These are phyloP conservation scores for Toxotes jaculatrix DNA, from an alignment of 2,113 vertebrate species.

Conservation along the genomic window DNA sequence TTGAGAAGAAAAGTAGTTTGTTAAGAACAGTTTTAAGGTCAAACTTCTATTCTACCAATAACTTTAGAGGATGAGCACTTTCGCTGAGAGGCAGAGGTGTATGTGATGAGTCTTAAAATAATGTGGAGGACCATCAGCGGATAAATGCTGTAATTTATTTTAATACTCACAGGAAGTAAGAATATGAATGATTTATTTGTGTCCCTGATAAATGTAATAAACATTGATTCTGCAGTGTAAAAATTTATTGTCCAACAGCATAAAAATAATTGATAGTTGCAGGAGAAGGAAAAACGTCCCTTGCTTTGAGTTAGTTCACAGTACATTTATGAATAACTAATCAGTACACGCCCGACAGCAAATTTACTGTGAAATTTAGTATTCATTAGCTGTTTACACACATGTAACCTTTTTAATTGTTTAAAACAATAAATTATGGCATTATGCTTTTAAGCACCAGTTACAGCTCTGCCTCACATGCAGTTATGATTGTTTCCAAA, in stretches of 20 bases:
- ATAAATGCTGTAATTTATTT: slow-evolving; percentile 13
- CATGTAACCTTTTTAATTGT: neutral
- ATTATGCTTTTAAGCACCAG: neutral
- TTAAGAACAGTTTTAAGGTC: neutral
- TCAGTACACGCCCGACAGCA: neutral
- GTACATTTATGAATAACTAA: slow-evolving; percentile 6
- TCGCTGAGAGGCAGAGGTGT: neutral
- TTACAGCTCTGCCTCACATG: neutral
- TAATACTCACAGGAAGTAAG: slow-evolving; percentile 3
- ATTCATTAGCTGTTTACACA: neutral
- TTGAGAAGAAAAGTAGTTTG: neutral
- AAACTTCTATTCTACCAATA: neutral
- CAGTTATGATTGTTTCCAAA: neutral
- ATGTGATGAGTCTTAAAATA: slow-evolving; percentile 8
- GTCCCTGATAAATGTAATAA: slow-evolving; percentile 14
- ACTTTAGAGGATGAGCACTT: neutral
- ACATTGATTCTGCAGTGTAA: slow-evolving; percentile 15
- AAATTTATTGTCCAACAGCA: slow-evolving; percentile 3
- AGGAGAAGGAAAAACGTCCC: neutral
- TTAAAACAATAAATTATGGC: neutral
- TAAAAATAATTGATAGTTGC: neutral
- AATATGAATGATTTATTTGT: slow-evolving; percentile 31
- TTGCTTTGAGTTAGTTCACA: slow-evolving; percentile 5
- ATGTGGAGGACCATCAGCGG: neutral
- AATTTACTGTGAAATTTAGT: neutral